Base-by-base conservation (phyloP, 2,888 invertebrate genomes). In the Tinea semifulvella region DNA sequence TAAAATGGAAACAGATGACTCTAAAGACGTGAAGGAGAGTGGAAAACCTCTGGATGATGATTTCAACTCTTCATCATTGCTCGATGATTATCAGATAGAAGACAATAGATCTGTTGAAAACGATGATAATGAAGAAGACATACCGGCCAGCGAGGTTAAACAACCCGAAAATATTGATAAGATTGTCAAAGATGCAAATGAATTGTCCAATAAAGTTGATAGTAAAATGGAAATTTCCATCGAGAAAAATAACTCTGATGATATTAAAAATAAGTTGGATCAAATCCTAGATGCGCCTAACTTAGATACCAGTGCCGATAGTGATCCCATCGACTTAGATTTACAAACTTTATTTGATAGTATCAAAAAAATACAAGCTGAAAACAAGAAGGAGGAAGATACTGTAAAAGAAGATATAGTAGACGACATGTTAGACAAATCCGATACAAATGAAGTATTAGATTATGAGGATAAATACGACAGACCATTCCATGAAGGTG, bases 21-120 rank as follows among this genome's bases (percentile, higher is more conserved):
- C 27, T 26, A 22, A 40, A 10, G 20, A 18, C 26, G 25, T 48
- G 28, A 42, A 45, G 8, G 49, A 48, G 16, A 18, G 38, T 19
- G 44, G 49, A 11, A 46, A 43, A 1, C 48, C 31, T 35, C 43
- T 36, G 5, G 42, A 28, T 5, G 52, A 54, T 13, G 48, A 46
- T 10, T 13, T 13, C 13, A 14, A 2, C 13, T 20, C 48, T 57
- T 5, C 49, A 52, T 3, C 39, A 10, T 18, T 18, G n/a, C 18
- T 42, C 27, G 27, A 42, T 28, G 70, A 71, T 49, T 72, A 73
- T 44, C 68, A 63, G 43, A 51, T 65, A 17, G 75, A 75, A 58
- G 75, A 74, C 22, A 73, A 71, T 26, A 60, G 72, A 44, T 60
- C 58, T 19, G 44, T 36, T 28, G 16, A 31, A 36, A 19, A 25